These are phyloP conservation scores for Rhopalosiphum maidis DNA, from an alignment of 1,140 invertebrate species.

Conservation along the genomic window DNA sequence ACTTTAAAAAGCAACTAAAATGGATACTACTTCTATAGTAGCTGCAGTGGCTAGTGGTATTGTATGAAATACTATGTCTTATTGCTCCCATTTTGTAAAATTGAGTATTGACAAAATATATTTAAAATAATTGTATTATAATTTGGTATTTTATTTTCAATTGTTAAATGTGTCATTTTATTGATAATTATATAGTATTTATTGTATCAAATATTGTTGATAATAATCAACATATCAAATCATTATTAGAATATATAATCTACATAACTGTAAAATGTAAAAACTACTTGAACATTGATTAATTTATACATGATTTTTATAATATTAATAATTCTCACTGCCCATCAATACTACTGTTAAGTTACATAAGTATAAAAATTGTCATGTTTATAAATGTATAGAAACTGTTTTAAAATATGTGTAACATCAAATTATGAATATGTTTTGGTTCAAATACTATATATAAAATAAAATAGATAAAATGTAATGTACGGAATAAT, in stretches of 20 bases:
- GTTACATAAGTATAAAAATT: too few species aligned
- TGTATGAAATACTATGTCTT: background rate
- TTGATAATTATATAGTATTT: background rate
- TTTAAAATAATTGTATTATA: background rate
- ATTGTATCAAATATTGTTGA: background rate
- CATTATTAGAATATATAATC: too few species aligned
- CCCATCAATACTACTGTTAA: background rate
- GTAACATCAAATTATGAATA: background rate
- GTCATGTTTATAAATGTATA: too few species aligned
- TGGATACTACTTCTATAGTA: background rate
- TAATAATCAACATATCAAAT: too few species aligned
- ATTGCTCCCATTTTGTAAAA: background rate
- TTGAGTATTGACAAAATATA: background rate
- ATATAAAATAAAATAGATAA: background rate
- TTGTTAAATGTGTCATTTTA: background rate
- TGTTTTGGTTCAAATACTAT: background rate
- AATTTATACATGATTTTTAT: background rate
- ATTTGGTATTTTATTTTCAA: too few species aligned
- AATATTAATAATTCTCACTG: background rate
- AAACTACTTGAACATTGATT: background rate
- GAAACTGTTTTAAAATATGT: background rate
- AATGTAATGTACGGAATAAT: background rate
- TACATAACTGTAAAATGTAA: too few species aligned
- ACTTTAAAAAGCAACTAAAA: too few species aligned
- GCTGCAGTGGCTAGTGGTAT: background rate